Percentiles rank a stretch among this genome's conserved stretches.
Conservation (phyloP, 2,797 vertebrate species). For the Antrozous pallidus region DNA sequence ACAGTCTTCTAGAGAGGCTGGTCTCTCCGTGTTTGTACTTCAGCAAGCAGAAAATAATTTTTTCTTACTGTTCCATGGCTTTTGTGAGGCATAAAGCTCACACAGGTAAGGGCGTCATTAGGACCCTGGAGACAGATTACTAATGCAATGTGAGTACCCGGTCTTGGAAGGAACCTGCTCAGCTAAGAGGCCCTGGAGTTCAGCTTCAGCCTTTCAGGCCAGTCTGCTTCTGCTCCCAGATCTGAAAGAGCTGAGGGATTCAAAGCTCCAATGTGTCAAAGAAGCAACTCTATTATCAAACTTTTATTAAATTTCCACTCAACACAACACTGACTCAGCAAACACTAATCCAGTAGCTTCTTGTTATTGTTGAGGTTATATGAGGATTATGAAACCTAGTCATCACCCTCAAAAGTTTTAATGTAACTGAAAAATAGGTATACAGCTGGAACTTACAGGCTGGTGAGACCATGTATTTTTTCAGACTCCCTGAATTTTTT, state of each 20-base stretch:
- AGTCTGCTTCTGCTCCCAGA: neutral
- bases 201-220: neutral
- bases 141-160: neutral
- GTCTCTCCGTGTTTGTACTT: neutral
- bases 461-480: neutral
- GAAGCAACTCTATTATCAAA: neutral
- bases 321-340: neutral
- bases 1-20: accelerated
- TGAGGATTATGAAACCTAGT: neutral
- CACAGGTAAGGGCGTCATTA: neutral
- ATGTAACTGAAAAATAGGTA: neutral
- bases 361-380: neutral
- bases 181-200: neutral
- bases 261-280: too few relatives aligned
- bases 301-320: too few relatives aligned
- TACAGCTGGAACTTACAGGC: accelerated
- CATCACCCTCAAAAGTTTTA: too few relatives aligned
- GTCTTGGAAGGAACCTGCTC: neutral
- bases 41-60: neutral
- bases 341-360: neutral
- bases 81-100: neutral
- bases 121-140: neutral
- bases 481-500: neutral
- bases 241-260: neutral
- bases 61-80: neutral